Base-by-base conservation (phyloP, 35 echinoderm and acorn worm species). In the Heliocidaris erythrogramma region DNA sequence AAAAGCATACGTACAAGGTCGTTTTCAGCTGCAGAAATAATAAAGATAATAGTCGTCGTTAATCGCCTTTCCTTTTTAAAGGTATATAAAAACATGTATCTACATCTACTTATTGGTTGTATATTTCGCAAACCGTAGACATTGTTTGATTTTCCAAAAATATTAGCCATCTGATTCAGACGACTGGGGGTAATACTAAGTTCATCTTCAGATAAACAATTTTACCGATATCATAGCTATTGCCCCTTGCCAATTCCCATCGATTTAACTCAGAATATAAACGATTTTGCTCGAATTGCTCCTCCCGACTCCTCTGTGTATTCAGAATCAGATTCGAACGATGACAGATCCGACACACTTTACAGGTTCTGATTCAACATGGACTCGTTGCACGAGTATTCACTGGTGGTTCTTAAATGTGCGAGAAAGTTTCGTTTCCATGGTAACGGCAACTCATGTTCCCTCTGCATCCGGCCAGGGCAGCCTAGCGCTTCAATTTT, bases 311-410 rank as follows among this genome's bases (percentile, higher is more conserved):
- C 65, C 65, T 78, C 65, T 17, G 87, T 47, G 87, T 48, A 31
- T 89, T 32, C 17, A 47, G 32, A 89, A 89, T 89, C 30, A 89
- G 31, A 89, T 17, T 89, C 87, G 4, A 89, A 5, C 87, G 87
- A 89, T 89, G 87, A 89, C 47, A 48, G 87, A 89, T 89, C 31
- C 31, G 87, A 48, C 87, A 89, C 87, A 89, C 87, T 89, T 89
- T 24, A 31, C 9, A 27, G 30, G 47, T 48, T 78, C 14, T 78
- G 65, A 78, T 78, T 78, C 65, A 78, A n/a, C 17, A 7, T 18
- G 65, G 65, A 78, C 21, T 78, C 65, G 27, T 78, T 78, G 65
- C 24, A n/a, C 7, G 65, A 7, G 65, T 27, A 78, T 78, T 78
- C 65, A 78, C 65, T 78, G 4, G 27, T 78, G 65, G 65, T 27